Conservation (phyloP, 2,888 invertebrate genomes). For the Netelia melanura region DNA sequence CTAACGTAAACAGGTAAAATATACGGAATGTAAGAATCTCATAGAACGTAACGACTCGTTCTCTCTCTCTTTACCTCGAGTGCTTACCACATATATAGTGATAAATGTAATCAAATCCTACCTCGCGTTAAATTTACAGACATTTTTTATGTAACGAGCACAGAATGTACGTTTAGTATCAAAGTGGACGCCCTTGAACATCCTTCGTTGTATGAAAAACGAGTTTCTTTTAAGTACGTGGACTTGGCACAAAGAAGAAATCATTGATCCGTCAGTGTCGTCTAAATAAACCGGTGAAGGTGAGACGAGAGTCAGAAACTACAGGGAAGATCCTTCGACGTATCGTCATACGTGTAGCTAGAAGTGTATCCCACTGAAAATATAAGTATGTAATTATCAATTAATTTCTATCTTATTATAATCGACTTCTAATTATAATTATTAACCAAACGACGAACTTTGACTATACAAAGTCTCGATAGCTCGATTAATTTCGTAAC, state of each 20-base stretch:
- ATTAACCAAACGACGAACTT: conserved; percentile 5
- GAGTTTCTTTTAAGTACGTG: conserved; percentile 74
- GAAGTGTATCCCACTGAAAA: neutral
- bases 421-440: conserved; percentile 6
- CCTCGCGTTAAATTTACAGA: conserved; percentile 27
- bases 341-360: neutral
- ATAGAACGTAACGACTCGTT: neutral
- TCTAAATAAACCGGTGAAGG: conserved; percentile 34
- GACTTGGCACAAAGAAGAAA: conserved; percentile 57
- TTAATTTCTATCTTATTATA: neutral
- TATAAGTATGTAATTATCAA: neutral
- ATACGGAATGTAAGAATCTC: conserved; percentile 10
- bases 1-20: conserved; percentile 3
- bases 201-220: conserved; percentile 75
- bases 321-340: conserved; percentile 20
- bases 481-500: conserved; percentile 62
- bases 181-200: conserved; percentile 79
- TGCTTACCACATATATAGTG: neutral
- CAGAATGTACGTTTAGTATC: conserved; percentile 71
- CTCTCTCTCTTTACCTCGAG: neutral
- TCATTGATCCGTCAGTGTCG: conserved; percentile 45
- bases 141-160: conserved; percentile 67
- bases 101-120: conserved; percentile 31
- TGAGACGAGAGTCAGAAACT: neutral
- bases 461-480: conserved; percentile 20